A percentile compares a stretch with the other conserved stretches of the same genome.
These are phyloP conservation scores for Stegastes partitus DNA, from an alignment of 2,113 vertebrate species.

Conservation along the genomic window DNA sequence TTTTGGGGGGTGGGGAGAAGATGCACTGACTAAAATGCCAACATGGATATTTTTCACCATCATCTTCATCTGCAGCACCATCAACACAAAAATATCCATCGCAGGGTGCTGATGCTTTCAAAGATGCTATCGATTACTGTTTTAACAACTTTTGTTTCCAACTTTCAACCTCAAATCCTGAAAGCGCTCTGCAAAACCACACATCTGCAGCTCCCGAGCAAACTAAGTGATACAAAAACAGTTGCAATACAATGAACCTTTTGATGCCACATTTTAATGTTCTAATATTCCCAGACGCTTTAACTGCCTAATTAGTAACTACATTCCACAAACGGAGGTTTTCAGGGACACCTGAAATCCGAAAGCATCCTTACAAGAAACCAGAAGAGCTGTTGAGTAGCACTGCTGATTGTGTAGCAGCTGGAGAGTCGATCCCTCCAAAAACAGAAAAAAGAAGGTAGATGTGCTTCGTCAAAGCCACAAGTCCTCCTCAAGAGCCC, in stretches of 20 bases:
- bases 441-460: slow-evolving; percentile 14
- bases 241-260: no score
- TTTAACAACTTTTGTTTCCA: not conserved
- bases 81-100: not conserved
- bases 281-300: not conserved
- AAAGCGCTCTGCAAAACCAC: no score
- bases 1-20: not conserved
- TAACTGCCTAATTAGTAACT: not conserved
- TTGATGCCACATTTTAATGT: no score
- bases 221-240: no score
- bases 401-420: slow-evolving; percentile 9
- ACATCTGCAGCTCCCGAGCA: no score
- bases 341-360: not conserved
- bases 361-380: not conserved
- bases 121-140: not conserved
- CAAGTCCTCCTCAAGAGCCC: slow-evolving; percentile 8
- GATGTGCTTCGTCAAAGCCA: slow-evolving; percentile 25
- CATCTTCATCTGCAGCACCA: not conserved
- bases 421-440: slow-evolving; percentile 16
- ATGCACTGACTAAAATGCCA: slow-evolving; percentile 6
- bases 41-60: slow-evolving; percentile 3
- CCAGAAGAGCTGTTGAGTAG: not conserved
- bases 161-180: not conserved
- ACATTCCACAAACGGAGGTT: not conserved
- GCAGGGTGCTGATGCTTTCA: not conserved